Base-by-base conservation (phyloP, 2,888 invertebrate species). In the Charanyca ferruginea region DNA sequence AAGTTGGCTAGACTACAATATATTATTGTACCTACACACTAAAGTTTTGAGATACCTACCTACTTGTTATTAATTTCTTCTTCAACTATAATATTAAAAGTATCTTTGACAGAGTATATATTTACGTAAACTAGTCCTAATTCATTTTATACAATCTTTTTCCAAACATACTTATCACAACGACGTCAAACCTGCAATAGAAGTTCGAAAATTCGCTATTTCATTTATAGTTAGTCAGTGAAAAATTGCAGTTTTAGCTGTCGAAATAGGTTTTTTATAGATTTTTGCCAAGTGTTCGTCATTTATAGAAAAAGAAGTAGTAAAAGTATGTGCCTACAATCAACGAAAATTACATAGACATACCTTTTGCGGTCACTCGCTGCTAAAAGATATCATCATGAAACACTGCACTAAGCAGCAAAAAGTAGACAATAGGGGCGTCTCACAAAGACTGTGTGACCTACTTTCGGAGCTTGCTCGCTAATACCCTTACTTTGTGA, bases 401-500 rank as follows among this genome's bases (percentile, higher is more conserved):
- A 85, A 85, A 85, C 80, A 83, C 76, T 77, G 79, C 63, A 63
- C 78, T 84, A 83, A 85, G 83, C 83, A 83, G 85, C 88, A 91
- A 91, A 91, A 89, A 90, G 84, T 85, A 91, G 86, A 93, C 91
- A 93, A 93, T 92, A 89, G 88, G 82, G 80, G 73, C 77, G 79
- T 80, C 80, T 82, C 83, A 91, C 91, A 93, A 93, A 92, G 91
- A 87, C 84, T 80, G 79, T 85, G 87, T 89, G 93, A 93, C 93
- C 93, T 89, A 93, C 83, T 90, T 93, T 78, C 77, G 79, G 72
- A 76, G 80, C 82, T 82, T 61, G 77, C 87, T 88, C 85, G 80
- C 84, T 92, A 92, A 92, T 90, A 89, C 89, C 89, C 88, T 90
- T 90, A 91, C 90, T 89, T 90, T 89, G 89, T 88, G 85, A 79